These are phyloP conservation scores for Pterophyllum scalare DNA, from an alignment of 2,113 vertebrate genomes.

Conservation along the genomic window DNA sequence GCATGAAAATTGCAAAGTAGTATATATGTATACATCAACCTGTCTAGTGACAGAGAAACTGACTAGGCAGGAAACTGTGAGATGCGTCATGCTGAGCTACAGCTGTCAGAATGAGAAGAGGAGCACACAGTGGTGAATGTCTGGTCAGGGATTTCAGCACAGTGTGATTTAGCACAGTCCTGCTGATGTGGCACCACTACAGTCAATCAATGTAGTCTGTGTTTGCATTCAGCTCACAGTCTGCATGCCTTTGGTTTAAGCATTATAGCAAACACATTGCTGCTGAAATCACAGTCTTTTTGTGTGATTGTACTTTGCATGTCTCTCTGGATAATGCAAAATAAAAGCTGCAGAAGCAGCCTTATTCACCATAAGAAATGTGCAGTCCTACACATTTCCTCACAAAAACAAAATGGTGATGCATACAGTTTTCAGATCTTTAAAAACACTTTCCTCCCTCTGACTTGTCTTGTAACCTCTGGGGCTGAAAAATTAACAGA, in stretches of 20 bases:
- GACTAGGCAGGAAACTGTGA: slow-evolving; percentile 13
- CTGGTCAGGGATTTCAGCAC: slow-evolving; percentile 13
- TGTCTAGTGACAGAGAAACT: neutral
- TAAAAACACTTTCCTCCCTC: neutral
- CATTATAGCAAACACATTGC: neutral
- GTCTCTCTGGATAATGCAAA: neutral
- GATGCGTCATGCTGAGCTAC: neutral
- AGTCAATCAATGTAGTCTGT: slow-evolving; percentile 40
- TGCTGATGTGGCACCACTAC: slow-evolving; percentile 20
- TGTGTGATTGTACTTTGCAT: neutral
- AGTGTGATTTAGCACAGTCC: slow-evolving; percentile 43
- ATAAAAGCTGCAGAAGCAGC: neutral
- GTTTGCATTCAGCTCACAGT: slow-evolving; percentile 29
- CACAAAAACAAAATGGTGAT: neutral
- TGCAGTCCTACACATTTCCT: neutral
- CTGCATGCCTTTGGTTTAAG: slow-evolving; percentile 9
- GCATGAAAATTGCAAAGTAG: neutral
- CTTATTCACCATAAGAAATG: neutral
- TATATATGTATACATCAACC: neutral
- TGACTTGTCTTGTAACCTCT: neutral
- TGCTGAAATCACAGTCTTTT: neutral
- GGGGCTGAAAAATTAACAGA: too few relatives aligned
- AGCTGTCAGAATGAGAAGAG: neutral
- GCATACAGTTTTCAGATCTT: neutral
- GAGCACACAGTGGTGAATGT: neutral